phyloP scores from a whole-genome alignment of 2,888 invertebrate genomes.

The Crioceris asparagi region DNA sequence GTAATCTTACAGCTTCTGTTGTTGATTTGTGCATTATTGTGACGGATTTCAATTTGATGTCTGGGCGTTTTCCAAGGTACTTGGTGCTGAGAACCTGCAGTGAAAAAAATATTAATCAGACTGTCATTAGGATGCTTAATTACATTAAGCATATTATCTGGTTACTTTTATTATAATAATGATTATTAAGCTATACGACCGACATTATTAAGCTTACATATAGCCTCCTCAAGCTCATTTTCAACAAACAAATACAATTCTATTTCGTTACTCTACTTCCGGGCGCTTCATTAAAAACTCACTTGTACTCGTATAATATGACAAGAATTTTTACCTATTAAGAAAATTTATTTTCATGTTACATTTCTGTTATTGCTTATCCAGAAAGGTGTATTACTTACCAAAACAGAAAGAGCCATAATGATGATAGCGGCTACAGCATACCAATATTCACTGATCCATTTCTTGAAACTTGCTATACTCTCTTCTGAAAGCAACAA shows the following conservation, averaged over 20 bases:
- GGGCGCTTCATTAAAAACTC: neutral
- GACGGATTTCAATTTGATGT: conserved; percentile 73
- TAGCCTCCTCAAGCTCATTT: no score
- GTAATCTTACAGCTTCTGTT: conserved; percentile 76
- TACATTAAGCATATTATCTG: no score
- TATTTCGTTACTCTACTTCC: no score
- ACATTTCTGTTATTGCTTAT: neutral
- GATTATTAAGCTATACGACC: no score
- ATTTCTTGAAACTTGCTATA: conserved; percentile 75
- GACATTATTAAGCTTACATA: no score
- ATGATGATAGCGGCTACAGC: conserved; percentile 67
- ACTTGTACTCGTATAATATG: conserved; percentile 12
- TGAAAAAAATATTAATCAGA: no score
- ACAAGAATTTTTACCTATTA: conserved; percentile 17
- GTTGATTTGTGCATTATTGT: conserved; percentile 86
- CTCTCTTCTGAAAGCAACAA: conserved; percentile 81
- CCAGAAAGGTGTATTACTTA: conserved; percentile 42
- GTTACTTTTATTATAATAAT: neutral
- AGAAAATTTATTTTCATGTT: conserved; percentile 5
- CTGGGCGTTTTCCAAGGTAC: conserved; percentile 67
- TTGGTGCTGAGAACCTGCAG: conserved; percentile 68
- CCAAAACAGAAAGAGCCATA: conserved; percentile 67
- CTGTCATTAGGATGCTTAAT: no score
- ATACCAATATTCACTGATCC: conserved; percentile 88
- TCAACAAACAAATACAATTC: no score